Percentiles rank a stretch among this genome's conserved stretches.
phyloP scores from a whole-genome alignment of 2,797 vertebrate genomes.

The Pipistrellus nathusii region DNA sequence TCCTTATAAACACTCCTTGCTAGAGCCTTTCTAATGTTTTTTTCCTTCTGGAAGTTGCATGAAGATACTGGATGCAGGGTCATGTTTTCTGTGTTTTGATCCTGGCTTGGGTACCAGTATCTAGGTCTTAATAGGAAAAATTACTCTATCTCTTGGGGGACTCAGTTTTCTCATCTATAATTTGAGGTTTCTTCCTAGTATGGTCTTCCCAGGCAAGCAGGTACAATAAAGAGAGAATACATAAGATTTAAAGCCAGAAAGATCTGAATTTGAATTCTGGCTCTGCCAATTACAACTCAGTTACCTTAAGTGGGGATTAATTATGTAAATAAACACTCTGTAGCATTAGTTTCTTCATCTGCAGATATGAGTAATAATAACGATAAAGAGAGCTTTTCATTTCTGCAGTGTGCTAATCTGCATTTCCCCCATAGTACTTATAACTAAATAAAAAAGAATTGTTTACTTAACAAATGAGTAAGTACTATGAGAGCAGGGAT shows the following conservation, averaged over 20 bases:
- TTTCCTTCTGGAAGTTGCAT: background rate
- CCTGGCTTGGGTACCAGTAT: background rate
- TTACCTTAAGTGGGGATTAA: background rate
- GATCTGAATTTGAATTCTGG: background rate
- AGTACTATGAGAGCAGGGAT: background rate
- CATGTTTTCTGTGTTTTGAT: background rate
- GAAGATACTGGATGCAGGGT: background rate
- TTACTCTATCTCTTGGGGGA: background rate
- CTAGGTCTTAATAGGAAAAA: background rate
- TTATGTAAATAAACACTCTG: background rate
- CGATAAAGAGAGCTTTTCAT: background rate
- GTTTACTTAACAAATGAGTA: background rate
- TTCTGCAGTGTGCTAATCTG: background rate
- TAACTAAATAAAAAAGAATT: background rate
- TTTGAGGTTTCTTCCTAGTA: background rate
- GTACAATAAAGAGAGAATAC: background rate
- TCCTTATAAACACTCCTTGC: background rate
- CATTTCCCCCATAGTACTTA: background rate
- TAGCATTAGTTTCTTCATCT: background rate
- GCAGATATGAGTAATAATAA: background rate
- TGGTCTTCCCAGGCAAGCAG: background rate
- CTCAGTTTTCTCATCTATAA: background rate
- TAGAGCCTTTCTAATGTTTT: background rate
- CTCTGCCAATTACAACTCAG: background rate
- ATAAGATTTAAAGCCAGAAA: background rate